Base-by-base conservation (phyloP, 2,888 invertebrate species). In the Sepioteuthis lessoniana region DNA sequence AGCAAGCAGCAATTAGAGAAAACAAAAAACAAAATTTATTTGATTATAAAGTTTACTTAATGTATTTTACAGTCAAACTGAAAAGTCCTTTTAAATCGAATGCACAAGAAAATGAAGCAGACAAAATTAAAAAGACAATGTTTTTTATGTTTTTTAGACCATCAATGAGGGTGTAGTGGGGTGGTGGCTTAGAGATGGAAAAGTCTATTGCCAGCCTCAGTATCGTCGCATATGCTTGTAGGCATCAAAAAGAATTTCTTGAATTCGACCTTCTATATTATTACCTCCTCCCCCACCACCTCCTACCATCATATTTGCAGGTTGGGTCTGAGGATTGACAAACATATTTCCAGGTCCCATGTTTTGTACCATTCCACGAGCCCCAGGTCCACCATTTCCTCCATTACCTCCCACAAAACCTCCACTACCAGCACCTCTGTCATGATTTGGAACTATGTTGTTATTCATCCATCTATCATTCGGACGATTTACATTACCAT, bases 201-300 rank as follows among this genome's bases (percentile, higher is more conserved):
- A n/a, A n/a, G n/a, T n/a, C n/a, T n/a, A n/a, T n/a, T n/a, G n/a
- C n/a, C n/a, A n/a, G n/a, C n/a, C n/a, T n/a, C n/a, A n/a, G n/a
- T n/a, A n/a, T n/a, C n/a, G n/a, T n/a, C n/a, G n/a, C n/a, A n/a
- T n/a, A n/a, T 93, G 93, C 93, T 95, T 95, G 94, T 95, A 95
- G 37, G 95, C 95, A 94, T 95, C 95, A 93, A 95, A 95, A 37
- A 95, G 92, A 16, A 76, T 92, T 10, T 95, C 95, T 46, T 94
- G 94, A 5, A 93, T 93, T 10, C 94, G 90, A 7, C 46, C n/a
- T 31, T 42, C 21, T 19, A 91, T 47, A 38, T 93, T 94, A 25
- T 93, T 94, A 60, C 94, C 94, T 19, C 95, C 95, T 46, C n/a
- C 46, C 8, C 91, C 37, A 8, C 93, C 94, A 90, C 94, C 94